Percentiles rank a stretch among this genome's conserved stretches.
phyloP scores from a whole-genome alignment of 2,888 invertebrate species.

The Maniola hyperantus region DNA sequence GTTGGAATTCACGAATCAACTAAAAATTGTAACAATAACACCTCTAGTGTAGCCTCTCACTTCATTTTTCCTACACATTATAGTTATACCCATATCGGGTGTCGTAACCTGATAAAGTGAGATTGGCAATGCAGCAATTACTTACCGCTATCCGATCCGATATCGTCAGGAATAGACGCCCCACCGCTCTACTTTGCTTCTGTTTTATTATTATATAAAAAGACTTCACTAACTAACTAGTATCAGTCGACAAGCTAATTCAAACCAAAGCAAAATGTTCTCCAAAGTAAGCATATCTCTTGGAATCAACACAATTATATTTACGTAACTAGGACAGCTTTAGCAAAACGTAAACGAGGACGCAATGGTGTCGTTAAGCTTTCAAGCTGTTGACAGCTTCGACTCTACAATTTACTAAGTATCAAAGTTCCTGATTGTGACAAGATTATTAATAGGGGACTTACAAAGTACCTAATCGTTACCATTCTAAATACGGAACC shows the following conservation, averaged over 20 bases:
- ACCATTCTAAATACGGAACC: neutral
- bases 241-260: conserved; percentile 74
- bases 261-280: conserved; percentile 77
- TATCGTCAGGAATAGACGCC: conserved; percentile 73
- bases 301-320: conserved; percentile 11
- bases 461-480: neutral
- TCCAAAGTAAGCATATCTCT: conserved; percentile 68
- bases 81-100: conserved; percentile 64
- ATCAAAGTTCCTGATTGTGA: conserved; percentile 8
- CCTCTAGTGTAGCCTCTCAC: conserved; percentile 53
- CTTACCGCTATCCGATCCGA: conserved; percentile 72
- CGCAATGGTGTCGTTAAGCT: conserved; percentile 21
- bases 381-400: conserved; percentile 16
- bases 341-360: conserved; percentile 10
- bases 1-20: conserved; percentile 16
- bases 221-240: conserved; percentile 68
- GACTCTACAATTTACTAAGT: conserved; percentile 6
- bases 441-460: neutral
- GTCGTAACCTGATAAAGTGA: conserved; percentile 74
- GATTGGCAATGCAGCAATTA: conserved; percentile 78
- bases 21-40: conserved; percentile 33
- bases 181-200: conserved; percentile 62
- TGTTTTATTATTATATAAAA: conserved; percentile 81
- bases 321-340: conserved; percentile 27
- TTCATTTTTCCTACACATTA: conserved; percentile 61